Base-by-base conservation (phyloP, 2,888 invertebrate genomes). In the Synanthedon myopaeformis region DNA sequence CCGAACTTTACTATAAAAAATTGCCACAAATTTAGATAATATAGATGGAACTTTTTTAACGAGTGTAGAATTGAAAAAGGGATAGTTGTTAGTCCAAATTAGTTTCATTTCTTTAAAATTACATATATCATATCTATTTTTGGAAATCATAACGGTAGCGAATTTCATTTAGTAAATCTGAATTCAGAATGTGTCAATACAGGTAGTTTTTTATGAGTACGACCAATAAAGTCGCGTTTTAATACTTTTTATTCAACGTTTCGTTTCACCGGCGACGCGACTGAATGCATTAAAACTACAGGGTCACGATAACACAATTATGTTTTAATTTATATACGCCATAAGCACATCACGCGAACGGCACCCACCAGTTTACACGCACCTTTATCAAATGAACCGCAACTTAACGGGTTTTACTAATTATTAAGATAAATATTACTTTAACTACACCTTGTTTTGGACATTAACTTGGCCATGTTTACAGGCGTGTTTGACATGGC, bases 221-320 rank as follows among this genome's bases (percentile, higher is more conserved):
- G 35, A 35, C 10, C 35, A 49, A 49, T 19, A 19, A 49, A 17
- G 49, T 49, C 49, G 49, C 49, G 12, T 51, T 51, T 19, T 41
- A 35, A 17, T 51, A 17, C 50, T 51, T 51, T 51, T 51, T 8
- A 51, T 51, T 17, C 28, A 28, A n/a, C 35, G 41, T 35, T 51
- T 51, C 51, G 35, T 51, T 51, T 51, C 61, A 72, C 68, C 66
- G 67, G 64, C 61, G 64, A 35, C 10, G 35, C 35, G 68, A 12
- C 66, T 70, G 69, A 73, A 80, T 75, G 78, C 74, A 79, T 80
- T 79, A 83, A 79, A 76, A 76, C 79, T n/a, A 76, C 76, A 76
- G 76, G 82, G 83, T 84, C 85, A 85, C 86, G 86, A 86, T 85
- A 87, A 82, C 76, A 83, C 86, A 86, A 87, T 87, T 87, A 87